Percentiles rank a stretch among this genome's conserved stretches.
Evolutionary conservation across 1,140 invertebrate genomes (phyloP).

Genomic region (Tetramorium parvispinum): DNA sequence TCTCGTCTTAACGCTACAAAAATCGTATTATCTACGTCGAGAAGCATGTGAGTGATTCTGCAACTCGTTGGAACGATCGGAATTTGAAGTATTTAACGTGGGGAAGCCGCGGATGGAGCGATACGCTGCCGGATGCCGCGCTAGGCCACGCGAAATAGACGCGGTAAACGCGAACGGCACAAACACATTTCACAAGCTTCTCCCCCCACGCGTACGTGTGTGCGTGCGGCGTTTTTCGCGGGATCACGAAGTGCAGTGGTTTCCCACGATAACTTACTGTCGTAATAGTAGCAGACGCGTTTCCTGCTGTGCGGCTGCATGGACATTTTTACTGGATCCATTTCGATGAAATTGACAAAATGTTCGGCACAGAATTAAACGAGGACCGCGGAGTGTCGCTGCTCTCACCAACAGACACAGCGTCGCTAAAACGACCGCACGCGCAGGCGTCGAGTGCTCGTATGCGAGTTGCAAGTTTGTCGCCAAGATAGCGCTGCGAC

Average conservation of each 20-base stretch:
- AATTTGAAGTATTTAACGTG: neutral
- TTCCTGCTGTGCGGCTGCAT: slow-evolving; percentile 95
- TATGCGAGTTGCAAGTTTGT: neutral
- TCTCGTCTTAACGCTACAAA: slow-evolving; percentile 78
- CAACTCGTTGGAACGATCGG: neutral
- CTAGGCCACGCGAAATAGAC: slow-evolving; percentile 8
- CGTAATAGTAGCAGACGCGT: slow-evolving; percentile 99
- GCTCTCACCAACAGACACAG: slow-evolving; percentile 73
- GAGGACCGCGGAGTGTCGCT: slow-evolving; percentile 76
- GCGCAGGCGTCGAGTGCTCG: slow-evolving; percentile 59
- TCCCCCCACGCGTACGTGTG: slow-evolving; percentile 25
- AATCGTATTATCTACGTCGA: slow-evolving; percentile 67
- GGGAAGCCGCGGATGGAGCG: no score
- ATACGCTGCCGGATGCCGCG: neutral
- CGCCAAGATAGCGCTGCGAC: neutral
- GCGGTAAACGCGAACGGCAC: slow-evolving; percentile 59
- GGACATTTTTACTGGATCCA: slow-evolving; percentile 85
- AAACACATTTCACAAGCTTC: slow-evolving; percentile 77
- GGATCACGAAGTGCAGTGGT: slow-evolving; percentile 36
- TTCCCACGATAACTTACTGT: slow-evolving; percentile 92
- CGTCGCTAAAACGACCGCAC: slow-evolving; percentile 67
- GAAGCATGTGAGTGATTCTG: neutral
- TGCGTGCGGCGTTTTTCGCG: slow-evolving; percentile 64
- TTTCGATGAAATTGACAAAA: slow-evolving; percentile 68
- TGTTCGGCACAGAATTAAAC: slow-evolving; percentile 74